Conservation (phyloP, 2,888 invertebrate genomes). For the Dynastes tityus region DNA sequence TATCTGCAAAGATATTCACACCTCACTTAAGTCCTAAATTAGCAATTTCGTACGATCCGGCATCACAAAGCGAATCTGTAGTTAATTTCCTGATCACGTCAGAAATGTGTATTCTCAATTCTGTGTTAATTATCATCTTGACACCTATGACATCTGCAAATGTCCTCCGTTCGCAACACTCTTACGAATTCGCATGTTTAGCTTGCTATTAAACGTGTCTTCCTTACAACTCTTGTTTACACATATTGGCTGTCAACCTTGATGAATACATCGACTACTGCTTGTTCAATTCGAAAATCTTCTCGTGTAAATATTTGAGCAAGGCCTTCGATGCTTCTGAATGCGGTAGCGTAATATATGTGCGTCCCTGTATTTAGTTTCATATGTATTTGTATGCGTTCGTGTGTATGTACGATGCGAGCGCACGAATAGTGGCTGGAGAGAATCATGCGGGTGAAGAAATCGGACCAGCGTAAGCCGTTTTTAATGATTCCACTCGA, state of each 20-base stretch:
- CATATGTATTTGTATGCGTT: neutral
- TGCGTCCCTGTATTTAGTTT: constrained; percentile 9
- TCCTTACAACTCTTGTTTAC: constrained; percentile 37
- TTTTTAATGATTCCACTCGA: constrained; percentile 51
- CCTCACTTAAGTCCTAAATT: no score
- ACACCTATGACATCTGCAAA: neutral
- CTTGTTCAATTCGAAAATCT: constrained; percentile 43
- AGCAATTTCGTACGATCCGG: no score
- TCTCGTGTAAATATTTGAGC: constrained; percentile 31
- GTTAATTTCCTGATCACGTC: neutral
- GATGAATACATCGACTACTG: constrained; percentile 29
- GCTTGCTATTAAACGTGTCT: constrained; percentile 3
- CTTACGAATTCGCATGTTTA: constrained; percentile 14
- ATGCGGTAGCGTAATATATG: neutral
- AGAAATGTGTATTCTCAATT: neutral
- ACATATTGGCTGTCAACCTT: constrained; percentile 33
- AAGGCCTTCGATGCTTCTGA: constrained; percentile 36
- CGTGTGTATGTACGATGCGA: neutral
- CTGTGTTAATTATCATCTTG: constrained; percentile 9
- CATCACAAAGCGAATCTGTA: neutral
- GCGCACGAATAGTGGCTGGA: neutral
- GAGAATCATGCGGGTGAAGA: constrained; percentile 45
- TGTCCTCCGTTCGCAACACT: neutral
- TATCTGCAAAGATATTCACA: no score
- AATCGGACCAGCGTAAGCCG: constrained; percentile 49